Evolutionary conservation across 2,888 invertebrate genomes (phyloP).

Genomic region (Spodoptera exigua): DNA sequence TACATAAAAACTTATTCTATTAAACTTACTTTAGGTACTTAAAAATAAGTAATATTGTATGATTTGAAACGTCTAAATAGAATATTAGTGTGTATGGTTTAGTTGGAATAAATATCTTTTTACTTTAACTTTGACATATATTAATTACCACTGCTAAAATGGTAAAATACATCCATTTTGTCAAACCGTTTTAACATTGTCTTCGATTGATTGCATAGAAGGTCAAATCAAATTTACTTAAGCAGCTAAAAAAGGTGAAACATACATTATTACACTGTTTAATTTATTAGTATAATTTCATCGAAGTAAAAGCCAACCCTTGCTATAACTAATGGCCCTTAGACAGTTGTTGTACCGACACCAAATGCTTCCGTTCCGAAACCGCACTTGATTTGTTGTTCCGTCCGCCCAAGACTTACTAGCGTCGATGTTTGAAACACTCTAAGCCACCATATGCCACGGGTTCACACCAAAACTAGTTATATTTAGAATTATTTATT

Average conservation of each 20-base stretch:
- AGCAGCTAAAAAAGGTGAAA: slow-evolving; percentile 44
- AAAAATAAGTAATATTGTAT: too few relatives aligned
- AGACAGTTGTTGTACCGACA: slow-evolving; percentile 73
- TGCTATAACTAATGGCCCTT: slow-evolving; percentile 78
- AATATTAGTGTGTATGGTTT: too few relatives aligned
- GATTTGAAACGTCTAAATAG: too few relatives aligned
- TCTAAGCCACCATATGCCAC: slow-evolving; percentile 79
- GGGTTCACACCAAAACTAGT: slow-evolving; percentile 64
- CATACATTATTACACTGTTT: slow-evolving; percentile 38
- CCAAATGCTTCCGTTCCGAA: slow-evolving; percentile 82
- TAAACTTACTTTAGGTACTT: too few relatives aligned
- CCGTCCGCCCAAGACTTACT: slow-evolving; percentile 79
- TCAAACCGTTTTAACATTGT: too few relatives aligned
- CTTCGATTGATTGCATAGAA: too few relatives aligned
- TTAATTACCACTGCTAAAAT: too few relatives aligned
- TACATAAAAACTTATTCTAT: too few relatives aligned
- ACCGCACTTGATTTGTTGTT: slow-evolving; percentile 87
- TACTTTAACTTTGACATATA: too few relatives aligned
- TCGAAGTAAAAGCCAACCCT: slow-evolving; percentile 62
- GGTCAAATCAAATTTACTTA: slow-evolving; percentile 7
- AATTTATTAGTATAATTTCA: slow-evolving; percentile 63
- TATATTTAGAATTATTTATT: slow-evolving; percentile 71
- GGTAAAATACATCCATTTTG: too few relatives aligned
- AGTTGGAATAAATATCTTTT: too few relatives aligned
- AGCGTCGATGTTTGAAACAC: slow-evolving; percentile 75